Conservation (phyloP, 2,888 invertebrate genomes). For the Spialia ferax region DNA sequence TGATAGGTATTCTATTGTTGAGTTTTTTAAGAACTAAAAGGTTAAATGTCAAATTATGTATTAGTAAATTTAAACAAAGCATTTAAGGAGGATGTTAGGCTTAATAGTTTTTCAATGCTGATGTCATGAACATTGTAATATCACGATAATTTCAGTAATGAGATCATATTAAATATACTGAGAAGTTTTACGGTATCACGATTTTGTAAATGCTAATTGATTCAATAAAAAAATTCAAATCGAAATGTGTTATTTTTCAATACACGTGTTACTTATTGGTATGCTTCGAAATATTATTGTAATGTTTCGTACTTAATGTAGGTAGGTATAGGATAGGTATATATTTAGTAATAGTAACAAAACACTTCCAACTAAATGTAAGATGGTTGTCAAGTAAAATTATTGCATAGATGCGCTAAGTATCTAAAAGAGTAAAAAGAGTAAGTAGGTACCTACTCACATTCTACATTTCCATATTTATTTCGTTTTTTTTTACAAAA, state of each 20-base stretch:
- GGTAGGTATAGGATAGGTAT: too few relatives aligned
- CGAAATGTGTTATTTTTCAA: not conserved
- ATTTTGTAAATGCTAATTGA: conserved; percentile 14
- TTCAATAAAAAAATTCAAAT: conserved; percentile 2
- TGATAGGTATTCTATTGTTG: conserved; percentile 24
- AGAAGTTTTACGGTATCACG: conserved; percentile 24
- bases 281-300: too few relatives aligned
- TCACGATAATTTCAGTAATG: conserved; percentile 31
- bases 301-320: too few relatives aligned
- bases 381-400: too few relatives aligned
- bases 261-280: too few relatives aligned
- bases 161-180: conserved; percentile 26
- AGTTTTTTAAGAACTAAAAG: conserved; percentile 18
- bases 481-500: too few relatives aligned
- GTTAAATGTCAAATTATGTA: conserved; percentile 11
- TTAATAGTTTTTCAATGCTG: conserved; percentile 4
- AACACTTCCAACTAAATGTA: too few relatives aligned
- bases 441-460: too few relatives aligned
- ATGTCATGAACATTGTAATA: conserved; percentile 14
- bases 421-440: too few relatives aligned
- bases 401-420: too few relatives aligned
- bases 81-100: not conserved
- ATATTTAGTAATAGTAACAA: too few relatives aligned
- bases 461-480: too few relatives aligned
- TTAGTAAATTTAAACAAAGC: not conserved